Percentiles rank a stretch among this genome's conserved stretches.
Evolutionary conservation across 2,888 invertebrate species (phyloP).

Genomic region (Synanthedon myopaeformis): DNA sequence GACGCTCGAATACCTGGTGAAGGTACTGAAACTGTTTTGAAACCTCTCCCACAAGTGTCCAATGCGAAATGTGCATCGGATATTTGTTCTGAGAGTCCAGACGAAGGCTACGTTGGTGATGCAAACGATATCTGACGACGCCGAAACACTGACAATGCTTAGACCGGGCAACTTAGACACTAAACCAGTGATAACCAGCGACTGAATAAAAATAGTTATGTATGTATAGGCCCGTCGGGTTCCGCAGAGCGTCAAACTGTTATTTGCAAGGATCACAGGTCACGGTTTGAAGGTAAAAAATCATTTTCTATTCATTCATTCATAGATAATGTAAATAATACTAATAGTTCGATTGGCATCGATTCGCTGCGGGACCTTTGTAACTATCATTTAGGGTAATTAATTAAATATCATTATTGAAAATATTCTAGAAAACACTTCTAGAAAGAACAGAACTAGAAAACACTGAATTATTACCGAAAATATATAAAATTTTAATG

Average conservation of each 20-base stretch:
- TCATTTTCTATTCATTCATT: neutral
- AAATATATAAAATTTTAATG: no score
- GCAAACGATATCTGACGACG: constrained; percentile 78
- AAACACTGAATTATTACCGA: no score
- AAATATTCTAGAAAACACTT: neutral
- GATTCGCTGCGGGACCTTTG: neutral
- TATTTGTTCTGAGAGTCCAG: constrained; percentile 82
- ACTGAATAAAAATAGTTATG: constrained; percentile 57
- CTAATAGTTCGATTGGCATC: neutral
- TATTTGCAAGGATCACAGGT: no score
- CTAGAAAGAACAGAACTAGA: no score
- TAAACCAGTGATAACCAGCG: constrained; percentile 62
- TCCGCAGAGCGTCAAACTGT: neutral
- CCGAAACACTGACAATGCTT: constrained; percentile 53
- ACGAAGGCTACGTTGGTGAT: constrained; percentile 90
- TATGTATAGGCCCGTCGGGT: constrained; percentile 12
- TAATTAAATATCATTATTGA: neutral
- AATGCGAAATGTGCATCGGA: constrained; percentile 62
- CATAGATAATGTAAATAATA: neutral
- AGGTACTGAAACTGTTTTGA: constrained; percentile 48
- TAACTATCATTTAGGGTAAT: neutral
- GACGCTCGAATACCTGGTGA: constrained; percentile 56
- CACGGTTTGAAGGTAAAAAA: no score
- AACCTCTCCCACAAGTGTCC: constrained; percentile 53
- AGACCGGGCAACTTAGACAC: constrained; percentile 56